These are phyloP conservation scores for Trachythela sp. DNA, from an alignment of 64 coral and sea anemone genomes.

Conservation along the genomic window DNA sequence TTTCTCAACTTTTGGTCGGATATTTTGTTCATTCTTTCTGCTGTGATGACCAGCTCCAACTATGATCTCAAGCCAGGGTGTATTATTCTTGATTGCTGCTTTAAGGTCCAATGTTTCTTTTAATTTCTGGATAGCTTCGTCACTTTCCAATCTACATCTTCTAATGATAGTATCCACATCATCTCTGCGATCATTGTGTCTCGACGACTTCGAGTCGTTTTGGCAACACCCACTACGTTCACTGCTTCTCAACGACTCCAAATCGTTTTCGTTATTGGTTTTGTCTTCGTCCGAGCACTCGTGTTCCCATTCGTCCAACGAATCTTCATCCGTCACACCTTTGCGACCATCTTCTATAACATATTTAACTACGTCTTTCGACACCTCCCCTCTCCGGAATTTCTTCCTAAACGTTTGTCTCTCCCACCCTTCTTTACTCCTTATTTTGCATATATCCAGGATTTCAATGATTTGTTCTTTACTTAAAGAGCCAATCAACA, in stretches of 20 bases:
- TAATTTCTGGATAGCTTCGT: conserved; percentile 56
- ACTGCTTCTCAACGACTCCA: too few species aligned
- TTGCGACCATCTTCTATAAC: not conserved
- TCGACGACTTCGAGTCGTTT: too few species aligned
- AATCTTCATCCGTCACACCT: not conserved
- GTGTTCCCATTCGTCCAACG: not conserved
- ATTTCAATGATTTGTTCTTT: not conserved
- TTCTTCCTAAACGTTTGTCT: not conserved
- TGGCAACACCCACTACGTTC: too few species aligned
- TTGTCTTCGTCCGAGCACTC: too few species aligned
- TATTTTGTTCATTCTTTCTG: conserved; percentile 41
- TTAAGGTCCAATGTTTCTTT: conserved; percentile 11
- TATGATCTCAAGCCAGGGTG: conserved; percentile 63
- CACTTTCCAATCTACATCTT: not conserved
- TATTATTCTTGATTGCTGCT: not conserved
- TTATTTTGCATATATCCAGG: not conserved
- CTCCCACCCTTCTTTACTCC: too few species aligned
- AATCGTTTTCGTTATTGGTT: not conserved
- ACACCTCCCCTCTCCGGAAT: not conserved
- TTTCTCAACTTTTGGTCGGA: conserved; percentile 54
- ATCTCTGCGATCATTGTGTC: too few species aligned
- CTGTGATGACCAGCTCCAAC: conserved; percentile 62
- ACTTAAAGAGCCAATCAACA: not conserved
- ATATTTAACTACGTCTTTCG: not conserved
- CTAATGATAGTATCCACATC: conserved; percentile 1